Evolutionary conservation across 1,140 invertebrate species (phyloP).

Genomic region (honey bee (Apis mellifera)): DNA sequence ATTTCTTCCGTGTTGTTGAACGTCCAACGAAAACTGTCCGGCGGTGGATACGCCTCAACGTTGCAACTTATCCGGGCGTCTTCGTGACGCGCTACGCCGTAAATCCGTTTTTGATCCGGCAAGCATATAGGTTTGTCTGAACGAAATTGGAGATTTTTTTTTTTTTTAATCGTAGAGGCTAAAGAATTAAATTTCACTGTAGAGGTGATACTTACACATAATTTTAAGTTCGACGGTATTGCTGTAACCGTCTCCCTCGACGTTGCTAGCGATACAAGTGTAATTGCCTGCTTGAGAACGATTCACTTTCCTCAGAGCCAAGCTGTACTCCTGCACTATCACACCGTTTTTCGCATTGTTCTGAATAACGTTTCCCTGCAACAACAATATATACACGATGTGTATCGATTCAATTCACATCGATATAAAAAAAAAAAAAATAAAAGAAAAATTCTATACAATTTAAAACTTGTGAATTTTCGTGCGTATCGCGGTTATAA

Average conservation of each 20-base stretch:
- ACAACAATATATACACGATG: conserved; percentile 61
- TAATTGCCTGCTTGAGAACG: conserved; percentile 92
- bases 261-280: conserved; percentile 92
- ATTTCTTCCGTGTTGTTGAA: conserved; percentile 94
- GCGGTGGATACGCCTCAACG: conserved; percentile 92
- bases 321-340: conserved; percentile 90
- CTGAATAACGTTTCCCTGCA: conserved; percentile 89
- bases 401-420: not conserved
- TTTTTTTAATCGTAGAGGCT: too few relatives aligned
- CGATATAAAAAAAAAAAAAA: not conserved
- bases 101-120: conserved; percentile 89
- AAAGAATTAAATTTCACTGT: too few relatives aligned
- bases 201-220: conserved; percentile 89
- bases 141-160: conserved; percentile 52
- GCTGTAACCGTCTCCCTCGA: conserved; percentile 92
- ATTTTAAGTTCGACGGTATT: conserved; percentile 91
- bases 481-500: too few relatives aligned
- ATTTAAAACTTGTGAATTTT: too few relatives aligned
- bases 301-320: conserved; percentile 90
- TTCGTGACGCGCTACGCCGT: conserved; percentile 92
- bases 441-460: too few relatives aligned
- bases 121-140: conserved; percentile 93
- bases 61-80: conserved; percentile 90
- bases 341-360: conserved; percentile 91
- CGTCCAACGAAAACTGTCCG: conserved; percentile 92